phyloP scores from a whole-genome alignment of 2,797 vertebrate species.

The Protosalanx chinensis region DNA sequence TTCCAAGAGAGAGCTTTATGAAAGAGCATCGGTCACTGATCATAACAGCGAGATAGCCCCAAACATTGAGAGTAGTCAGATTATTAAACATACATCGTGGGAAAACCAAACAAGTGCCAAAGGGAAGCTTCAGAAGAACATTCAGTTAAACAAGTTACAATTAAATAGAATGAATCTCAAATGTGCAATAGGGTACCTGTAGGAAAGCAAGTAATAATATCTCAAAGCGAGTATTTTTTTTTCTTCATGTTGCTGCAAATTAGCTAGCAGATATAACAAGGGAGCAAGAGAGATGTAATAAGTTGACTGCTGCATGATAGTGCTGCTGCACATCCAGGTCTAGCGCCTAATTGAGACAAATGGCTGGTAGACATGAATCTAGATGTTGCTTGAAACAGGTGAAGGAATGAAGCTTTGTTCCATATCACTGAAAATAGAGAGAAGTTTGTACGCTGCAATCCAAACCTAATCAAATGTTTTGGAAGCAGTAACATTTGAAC shows the following conservation, averaged over 20 bases:
- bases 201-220: no score
- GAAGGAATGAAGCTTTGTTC: constrained; percentile 42
- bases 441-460: constrained; percentile 35
- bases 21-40: no score
- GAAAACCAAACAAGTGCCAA: no score
- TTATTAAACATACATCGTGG: no score
- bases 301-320: neutral
- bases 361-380: constrained; percentile 44
- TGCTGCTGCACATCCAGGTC: neutral
- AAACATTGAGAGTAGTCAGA: no score
- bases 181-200: no score
- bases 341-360: constrained; percentile 29
- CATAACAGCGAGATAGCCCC: no score
- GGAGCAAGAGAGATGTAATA: neutral
- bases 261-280: constrained; percentile 22
- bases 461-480: constrained; percentile 40
- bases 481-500: neutral
- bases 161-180: no score
- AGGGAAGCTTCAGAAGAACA: no score
- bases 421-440: constrained; percentile 31
- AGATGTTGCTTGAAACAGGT: constrained; percentile 52
- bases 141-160: no score
- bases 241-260: neutral
- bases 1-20: no score
- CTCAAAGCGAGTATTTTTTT: no score